These are phyloP conservation scores for Brachionus angularis DNA, from an alignment of 1,140 invertebrate genomes.

Conservation along the genomic window DNA sequence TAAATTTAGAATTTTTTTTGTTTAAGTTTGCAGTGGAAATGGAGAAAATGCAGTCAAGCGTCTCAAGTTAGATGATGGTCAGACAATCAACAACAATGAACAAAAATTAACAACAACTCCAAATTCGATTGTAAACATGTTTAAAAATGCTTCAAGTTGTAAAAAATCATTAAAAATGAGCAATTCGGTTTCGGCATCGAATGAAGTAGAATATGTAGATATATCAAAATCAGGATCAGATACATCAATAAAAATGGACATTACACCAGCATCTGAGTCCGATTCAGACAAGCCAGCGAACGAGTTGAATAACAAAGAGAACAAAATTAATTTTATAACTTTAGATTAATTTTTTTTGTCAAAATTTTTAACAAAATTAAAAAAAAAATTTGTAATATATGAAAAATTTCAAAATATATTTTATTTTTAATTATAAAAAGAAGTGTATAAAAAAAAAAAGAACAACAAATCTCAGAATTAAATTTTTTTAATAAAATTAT, in stretches of 20 bases:
- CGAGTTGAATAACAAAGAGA: slow-evolving; percentile 31
- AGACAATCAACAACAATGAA: slow-evolving; percentile 21
- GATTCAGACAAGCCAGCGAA: not conserved
- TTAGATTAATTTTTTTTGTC: slow-evolving; percentile 2
- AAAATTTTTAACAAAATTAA: too few species aligned
- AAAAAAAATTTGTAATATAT: too few species aligned
- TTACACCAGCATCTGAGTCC: not conserved
- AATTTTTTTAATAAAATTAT: too few species aligned
- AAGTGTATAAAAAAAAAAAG: too few species aligned
- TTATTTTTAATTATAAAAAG: too few species aligned
- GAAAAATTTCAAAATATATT: too few species aligned
- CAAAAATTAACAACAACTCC: not conserved
- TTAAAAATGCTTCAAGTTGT: not conserved
- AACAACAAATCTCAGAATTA: too few species aligned
- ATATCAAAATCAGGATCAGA: too few species aligned
- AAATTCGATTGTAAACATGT: slow-evolving; percentile 18
- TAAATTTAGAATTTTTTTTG: not conserved
- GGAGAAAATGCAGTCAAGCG: slow-evolving; percentile 36
- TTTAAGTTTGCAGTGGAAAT: slow-evolving; percentile 22
- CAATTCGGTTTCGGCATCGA: too few species aligned
- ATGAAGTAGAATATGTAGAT: too few species aligned
- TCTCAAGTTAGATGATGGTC: slow-evolving; percentile 20
- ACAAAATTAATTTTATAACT: not conserved
- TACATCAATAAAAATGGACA: slow-evolving; percentile 7
- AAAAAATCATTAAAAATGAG: slow-evolving; percentile 21